Percentiles rank a stretch among this genome's conserved stretches.
Conservation (phyloP, 2,797 vertebrate species). For the Siniperca scherzeri region DNA sequence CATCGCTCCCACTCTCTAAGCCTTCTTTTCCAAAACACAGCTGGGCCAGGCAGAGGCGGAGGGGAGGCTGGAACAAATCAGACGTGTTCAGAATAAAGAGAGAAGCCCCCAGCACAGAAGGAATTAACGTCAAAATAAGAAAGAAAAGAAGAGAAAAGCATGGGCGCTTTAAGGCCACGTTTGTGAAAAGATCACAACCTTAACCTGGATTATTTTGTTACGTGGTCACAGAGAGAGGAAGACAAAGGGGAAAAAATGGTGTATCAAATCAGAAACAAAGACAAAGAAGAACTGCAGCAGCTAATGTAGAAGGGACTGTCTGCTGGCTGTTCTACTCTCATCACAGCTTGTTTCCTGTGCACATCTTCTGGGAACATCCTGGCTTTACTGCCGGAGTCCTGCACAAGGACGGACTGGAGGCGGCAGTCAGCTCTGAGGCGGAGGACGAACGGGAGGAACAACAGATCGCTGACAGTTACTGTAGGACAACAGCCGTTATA, state of each 20-base stretch:
- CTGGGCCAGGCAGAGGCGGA: slow-evolving; percentile 45
- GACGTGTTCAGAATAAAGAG: slow-evolving; percentile 60
- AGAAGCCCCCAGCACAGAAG: slow-evolving; percentile 8
- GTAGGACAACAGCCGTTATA: not conserved
- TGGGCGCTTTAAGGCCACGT: not conserved
- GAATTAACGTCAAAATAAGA: not conserved
- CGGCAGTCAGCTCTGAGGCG: not conserved
- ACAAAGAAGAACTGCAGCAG: not conserved
- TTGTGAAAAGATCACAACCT: not conserved
- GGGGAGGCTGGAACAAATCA: slow-evolving; percentile 9
- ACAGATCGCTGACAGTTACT: not conserved
- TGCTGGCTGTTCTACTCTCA: not conserved
- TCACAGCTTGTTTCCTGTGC: not conserved
- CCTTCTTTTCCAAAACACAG: slow-evolving; percentile 58
- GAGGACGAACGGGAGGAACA: not conserved
- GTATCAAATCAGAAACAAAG: not conserved
- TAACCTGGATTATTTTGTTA: not conserved
- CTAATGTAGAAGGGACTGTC: not conserved
- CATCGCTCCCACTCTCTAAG: slow-evolving; percentile 35
- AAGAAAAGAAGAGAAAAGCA: not conserved
- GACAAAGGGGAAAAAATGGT: not conserved
- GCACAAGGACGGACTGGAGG: not conserved
- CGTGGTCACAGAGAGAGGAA: not conserved
- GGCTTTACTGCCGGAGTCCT: no score
- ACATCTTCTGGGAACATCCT: no score